Percentiles rank a stretch among this genome's conserved stretches.
Conservation (phyloP, 2,888 invertebrate species). For the Caenorhabditis japonica region DNA sequence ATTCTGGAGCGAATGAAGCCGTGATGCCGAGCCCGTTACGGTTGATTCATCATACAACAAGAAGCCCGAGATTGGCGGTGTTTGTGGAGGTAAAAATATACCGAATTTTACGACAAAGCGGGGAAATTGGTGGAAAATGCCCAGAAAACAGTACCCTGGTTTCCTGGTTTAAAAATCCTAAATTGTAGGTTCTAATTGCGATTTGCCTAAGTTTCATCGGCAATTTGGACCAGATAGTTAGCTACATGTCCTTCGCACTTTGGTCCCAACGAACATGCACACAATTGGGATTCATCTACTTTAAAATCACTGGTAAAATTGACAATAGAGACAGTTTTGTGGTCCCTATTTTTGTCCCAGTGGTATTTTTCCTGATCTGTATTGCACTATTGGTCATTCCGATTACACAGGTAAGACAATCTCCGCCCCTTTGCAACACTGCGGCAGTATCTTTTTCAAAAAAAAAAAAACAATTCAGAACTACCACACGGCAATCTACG, state of each 20-base stretch:
- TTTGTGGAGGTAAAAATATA: constrained; percentile 59
- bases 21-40: constrained; percentile 61
- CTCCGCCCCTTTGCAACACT: too few species aligned
- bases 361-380: constrained; percentile 67
- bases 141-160: too few species aligned
- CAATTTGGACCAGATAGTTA: constrained; percentile 70
- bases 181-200: constrained; percentile 63
- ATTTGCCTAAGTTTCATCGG: constrained; percentile 70
- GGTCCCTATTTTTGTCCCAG: constrained; percentile 66
- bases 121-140: too few species aligned
- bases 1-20: constrained; percentile 38
- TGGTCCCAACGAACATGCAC: constrained; percentile 68
- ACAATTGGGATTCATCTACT: constrained; percentile 60
- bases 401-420: constrained; percentile 51
- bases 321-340: constrained; percentile 51
- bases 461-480: too few species aligned
- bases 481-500: constrained; percentile 68
- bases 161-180: too few species aligned
- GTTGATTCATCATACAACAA: constrained; percentile 56
- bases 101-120: neutral
- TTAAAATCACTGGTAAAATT: constrained; percentile 46
- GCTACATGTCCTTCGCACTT: constrained; percentile 72
- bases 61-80: constrained; percentile 68
- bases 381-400: constrained; percentile 68
- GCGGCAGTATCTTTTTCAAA: too few species aligned